phyloP scores from a whole-genome alignment of 2,113 vertebrate genomes.

The Prinia subflava region DNA sequence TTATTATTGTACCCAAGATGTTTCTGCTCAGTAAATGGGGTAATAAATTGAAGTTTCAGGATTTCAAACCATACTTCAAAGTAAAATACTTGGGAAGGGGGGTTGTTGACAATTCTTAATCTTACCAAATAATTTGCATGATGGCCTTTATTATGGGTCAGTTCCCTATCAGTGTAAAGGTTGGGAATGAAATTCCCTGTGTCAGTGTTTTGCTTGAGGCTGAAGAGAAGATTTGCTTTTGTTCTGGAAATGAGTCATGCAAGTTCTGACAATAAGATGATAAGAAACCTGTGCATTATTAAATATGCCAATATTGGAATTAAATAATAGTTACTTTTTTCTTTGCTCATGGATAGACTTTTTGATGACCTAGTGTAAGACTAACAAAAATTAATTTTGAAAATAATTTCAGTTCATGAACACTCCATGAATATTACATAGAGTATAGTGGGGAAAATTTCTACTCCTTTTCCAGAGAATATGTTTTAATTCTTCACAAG shows the following conservation, averaged over 20 bases:
- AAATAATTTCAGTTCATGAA: neutral
- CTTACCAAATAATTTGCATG: neutral
- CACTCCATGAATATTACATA: neutral
- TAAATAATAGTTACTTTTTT: neutral
- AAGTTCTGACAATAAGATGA: neutral
- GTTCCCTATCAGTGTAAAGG: neutral
- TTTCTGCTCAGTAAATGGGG: neutral
- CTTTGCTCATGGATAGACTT: neutral
- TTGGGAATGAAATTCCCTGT: neutral
- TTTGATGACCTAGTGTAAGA: neutral
- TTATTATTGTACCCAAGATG: neutral
- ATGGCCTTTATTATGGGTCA: neutral
- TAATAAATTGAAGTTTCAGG: neutral
- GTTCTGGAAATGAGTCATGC: neutral
- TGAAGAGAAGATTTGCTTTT: neutral
- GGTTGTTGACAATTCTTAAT: neutral
- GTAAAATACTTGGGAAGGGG: neutral
- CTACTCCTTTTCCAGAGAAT: neutral
- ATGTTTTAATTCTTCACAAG: neutral
- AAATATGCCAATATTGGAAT: neutral
- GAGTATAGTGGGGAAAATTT: neutral
- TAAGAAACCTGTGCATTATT: neutral
- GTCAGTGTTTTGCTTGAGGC: neutral
- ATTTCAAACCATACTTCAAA: neutral
- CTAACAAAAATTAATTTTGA: neutral